These are phyloP conservation scores for Ianthella basta DNA, from an alignment of 37 sponge, comb jelly and placozoan genomes.

Conservation along the genomic window DNA sequence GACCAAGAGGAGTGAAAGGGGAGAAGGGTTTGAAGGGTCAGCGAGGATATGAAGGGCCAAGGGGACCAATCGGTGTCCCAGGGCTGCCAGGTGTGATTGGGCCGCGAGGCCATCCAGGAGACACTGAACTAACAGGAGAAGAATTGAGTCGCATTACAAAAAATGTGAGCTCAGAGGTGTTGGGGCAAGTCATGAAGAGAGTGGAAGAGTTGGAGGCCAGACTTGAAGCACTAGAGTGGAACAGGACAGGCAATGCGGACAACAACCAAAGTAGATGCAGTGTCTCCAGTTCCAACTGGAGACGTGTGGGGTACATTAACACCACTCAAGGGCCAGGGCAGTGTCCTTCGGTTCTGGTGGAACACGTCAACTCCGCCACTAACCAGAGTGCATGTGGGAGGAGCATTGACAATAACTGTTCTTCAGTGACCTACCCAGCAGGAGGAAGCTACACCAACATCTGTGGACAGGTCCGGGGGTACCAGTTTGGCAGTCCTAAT, in stretches of 20 bases:
- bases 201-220: not conserved
- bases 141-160: too few species aligned
- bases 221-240: not conserved
- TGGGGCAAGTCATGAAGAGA: too few species aligned
- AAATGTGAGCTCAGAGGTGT: too few species aligned
- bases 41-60: too few species aligned
- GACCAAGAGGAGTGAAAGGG: too few species aligned
- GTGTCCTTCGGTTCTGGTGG: slow-evolving; percentile 37
- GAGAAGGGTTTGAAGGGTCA: too few species aligned
- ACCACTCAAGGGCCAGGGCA: slow-evolving; percentile 33
- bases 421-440: slow-evolving; percentile 5
- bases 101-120: too few species aligned
- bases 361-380: not conserved
- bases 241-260: too few species aligned
- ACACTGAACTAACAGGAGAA: too few species aligned
- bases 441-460: slow-evolving; percentile 40
- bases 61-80: too few species aligned
- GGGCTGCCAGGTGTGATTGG: too few species aligned
- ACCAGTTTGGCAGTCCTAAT: slow-evolving; percentile 34
- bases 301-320: slow-evolving; percentile 33
- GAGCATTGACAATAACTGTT: slow-evolving; percentile 27
- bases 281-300: slow-evolving; percentile 30
- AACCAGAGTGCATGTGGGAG: slow-evolving; percentile 28
- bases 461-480: slow-evolving; percentile 58
- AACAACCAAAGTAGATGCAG: not conserved